Conservation (phyloP, 2,888 invertebrate genomes). For the Aproaerema taeniolella region DNA sequence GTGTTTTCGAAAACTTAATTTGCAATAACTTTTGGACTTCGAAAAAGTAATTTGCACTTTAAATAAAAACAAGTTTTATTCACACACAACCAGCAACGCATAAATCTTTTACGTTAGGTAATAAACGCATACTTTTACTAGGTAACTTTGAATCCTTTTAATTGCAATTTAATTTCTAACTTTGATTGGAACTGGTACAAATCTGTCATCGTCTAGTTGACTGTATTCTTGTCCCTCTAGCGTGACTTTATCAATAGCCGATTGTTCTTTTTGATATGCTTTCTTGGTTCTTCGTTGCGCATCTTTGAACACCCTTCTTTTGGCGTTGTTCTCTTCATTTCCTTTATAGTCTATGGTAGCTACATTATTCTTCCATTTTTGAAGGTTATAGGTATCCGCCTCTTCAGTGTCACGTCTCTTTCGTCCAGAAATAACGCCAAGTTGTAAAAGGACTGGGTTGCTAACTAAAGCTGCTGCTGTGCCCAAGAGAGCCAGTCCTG, state of each 20-base stretch:
- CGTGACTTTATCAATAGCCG: constrained; percentile 18
- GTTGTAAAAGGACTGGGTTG: constrained; percentile 87
- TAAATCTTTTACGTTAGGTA: too few species aligned
- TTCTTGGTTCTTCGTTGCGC: constrained; percentile 16
- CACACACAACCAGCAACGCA: too few species aligned
- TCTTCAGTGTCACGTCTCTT: constrained; percentile 68
- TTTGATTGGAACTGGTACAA: constrained; percentile 47
- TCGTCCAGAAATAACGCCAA: constrained; percentile 84
- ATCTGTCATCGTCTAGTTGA: constrained; percentile 32
- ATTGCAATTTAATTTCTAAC: too few species aligned
- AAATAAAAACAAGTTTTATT: too few species aligned
- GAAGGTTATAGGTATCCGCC: constrained; percentile 20
- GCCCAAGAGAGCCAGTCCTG: constrained; percentile 88
- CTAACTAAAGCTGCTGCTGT: constrained; percentile 87
- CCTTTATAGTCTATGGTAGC: background rate
- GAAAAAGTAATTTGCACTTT: too few species aligned
- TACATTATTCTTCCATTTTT: constrained; percentile 1
- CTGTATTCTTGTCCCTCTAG: constrained; percentile 20
- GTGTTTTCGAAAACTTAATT: too few species aligned
- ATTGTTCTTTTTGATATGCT: constrained; percentile 22
- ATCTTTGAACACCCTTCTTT: constrained; percentile 9
- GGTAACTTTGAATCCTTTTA: too few species aligned
- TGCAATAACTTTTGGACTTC: too few species aligned
- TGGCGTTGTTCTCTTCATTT: constrained; percentile 1
- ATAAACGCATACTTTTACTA: too few species aligned